Evolutionary conservation across 2,797 vertebrate species (phyloP), one percentile per base, ranked within the genome.

Genomic region (Sarcophilus harrisii): DNA sequence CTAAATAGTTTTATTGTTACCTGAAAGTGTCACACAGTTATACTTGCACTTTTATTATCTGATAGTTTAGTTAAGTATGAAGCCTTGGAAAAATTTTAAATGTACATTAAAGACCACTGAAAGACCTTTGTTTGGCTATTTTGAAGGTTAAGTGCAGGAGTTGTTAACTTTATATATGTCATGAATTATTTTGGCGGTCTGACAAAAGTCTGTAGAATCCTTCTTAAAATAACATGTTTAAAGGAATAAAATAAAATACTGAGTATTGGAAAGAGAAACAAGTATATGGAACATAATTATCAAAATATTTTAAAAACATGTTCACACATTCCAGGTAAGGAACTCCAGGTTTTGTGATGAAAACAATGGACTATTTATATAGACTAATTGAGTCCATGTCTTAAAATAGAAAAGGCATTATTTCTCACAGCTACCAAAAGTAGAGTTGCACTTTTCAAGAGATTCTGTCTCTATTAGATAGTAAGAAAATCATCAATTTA

Each of bases 361-460:
- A 93, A 92, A 91, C 12, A 49, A n/a, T 30, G 91, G 30, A 38
- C 27, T 95, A 66, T 52, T 92, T 38, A n/a, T 52, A 59, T 73
- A 28, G 38, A 5, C 0, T 62, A 14, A 0, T 10, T 94, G n/a
- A 45, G 66, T 73, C 45, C 49, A 55, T 90, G 5, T 92, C 66
- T 94, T 95, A 90, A 59, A 87, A 66, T 16, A 95, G 38, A 96
- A 94, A 87, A n/a, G 24, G 4, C 24, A n/a, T 16, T 90, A 45
- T 89, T 73, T 4, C 10, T 24, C 49, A 95, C 32, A 27, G 62
- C 3, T 4, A 73, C 9, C 59, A 38, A 93, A 57, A 93, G 18
- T 28, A n/a, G 11, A 21, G 21, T 12, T 93, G 32, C 0, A 27
- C 14, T 57, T 62, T 32, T 58, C 58, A 95, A 91, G 58, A 94